These are phyloP conservation scores for Candidula unifasciata DNA, from an alignment of 2,888 invertebrate genomes.

Conservation along the genomic window DNA sequence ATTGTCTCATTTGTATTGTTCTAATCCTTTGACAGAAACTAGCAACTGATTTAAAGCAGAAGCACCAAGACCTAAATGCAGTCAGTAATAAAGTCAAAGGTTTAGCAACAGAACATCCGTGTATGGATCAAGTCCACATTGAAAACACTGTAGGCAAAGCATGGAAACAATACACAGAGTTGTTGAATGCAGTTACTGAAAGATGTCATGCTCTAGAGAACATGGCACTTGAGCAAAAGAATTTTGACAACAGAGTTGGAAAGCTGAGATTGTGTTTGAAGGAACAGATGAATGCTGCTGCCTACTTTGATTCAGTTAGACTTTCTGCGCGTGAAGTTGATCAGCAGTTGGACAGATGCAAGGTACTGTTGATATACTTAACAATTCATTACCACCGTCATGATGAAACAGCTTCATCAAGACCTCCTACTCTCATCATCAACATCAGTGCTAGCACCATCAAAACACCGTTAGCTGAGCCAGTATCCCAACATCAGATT, in stretches of 20 bases:
- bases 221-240: constrained; percentile 83
- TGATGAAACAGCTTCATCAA: too few species aligned
- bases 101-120: not conserved
- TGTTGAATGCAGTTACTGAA: constrained; percentile 74
- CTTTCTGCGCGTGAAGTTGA: constrained; percentile 88
- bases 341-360: constrained; percentile 87
- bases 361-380: constrained; percentile 74
- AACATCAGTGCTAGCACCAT: too few species aligned
- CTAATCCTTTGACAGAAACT: constrained; percentile 54
- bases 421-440: too few species aligned
- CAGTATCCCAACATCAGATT: too few species aligned
- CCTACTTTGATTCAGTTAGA: constrained; percentile 59
- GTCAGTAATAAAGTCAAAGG: constrained; percentile 64
- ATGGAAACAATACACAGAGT: constrained; percentile 86
- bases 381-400: not conserved
- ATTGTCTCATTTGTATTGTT: not conserved
- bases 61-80: constrained; percentile 88
- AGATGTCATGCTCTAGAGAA: constrained; percentile 83
- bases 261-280: constrained; percentile 89
- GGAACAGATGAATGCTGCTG: constrained; percentile 78
- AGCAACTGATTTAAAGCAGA: constrained; percentile 88
- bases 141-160: constrained; percentile 86
- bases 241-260: constrained; percentile 87
- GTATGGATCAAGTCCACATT: constrained; percentile 84
- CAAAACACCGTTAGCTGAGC: too few species aligned